Conservation (phyloP, 2,113 vertebrate species). For the Petromus typicus region DNA sequence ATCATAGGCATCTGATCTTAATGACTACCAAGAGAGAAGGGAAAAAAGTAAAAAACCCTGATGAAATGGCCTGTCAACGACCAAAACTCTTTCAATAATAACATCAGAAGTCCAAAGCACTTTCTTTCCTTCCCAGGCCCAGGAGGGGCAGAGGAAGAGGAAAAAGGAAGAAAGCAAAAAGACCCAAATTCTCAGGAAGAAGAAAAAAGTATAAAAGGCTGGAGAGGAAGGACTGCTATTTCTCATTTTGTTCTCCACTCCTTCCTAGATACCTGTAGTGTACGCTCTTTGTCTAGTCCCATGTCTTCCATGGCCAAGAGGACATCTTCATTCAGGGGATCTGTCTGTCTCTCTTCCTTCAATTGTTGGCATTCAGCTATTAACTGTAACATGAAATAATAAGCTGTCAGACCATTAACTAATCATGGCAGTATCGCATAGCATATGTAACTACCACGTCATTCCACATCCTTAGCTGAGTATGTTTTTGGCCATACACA, state of each 20-base stretch:
- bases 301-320: conserved; percentile 96
- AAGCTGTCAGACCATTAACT: conserved; percentile 30
- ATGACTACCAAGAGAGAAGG: conserved; percentile 87
- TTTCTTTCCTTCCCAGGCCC: not conserved
- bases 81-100: not conserved
- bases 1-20: conserved; percentile 97
- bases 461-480: not conserved
- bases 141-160: not conserved
- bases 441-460: not conserved
- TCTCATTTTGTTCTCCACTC: not conserved
- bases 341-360: conserved; percentile 94
- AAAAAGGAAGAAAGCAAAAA: not conserved
- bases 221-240: not conserved
- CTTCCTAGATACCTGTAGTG: conserved; percentile 90
- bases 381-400: conserved; percentile 86
- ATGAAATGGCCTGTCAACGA: conserved; percentile 44
- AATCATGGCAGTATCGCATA: not conserved
- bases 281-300: conserved; percentile 96
- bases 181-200: not conserved
- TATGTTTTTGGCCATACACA: not conserved
- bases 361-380: conserved; percentile 97
- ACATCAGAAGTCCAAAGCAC: not conserved
- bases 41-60: not conserved
- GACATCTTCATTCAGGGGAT: conserved; percentile 96
- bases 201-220: not conserved